These are phyloP conservation scores for Chaetops frenatus DNA, from an alignment of 2,113 vertebrate species.

Conservation along the genomic window DNA sequence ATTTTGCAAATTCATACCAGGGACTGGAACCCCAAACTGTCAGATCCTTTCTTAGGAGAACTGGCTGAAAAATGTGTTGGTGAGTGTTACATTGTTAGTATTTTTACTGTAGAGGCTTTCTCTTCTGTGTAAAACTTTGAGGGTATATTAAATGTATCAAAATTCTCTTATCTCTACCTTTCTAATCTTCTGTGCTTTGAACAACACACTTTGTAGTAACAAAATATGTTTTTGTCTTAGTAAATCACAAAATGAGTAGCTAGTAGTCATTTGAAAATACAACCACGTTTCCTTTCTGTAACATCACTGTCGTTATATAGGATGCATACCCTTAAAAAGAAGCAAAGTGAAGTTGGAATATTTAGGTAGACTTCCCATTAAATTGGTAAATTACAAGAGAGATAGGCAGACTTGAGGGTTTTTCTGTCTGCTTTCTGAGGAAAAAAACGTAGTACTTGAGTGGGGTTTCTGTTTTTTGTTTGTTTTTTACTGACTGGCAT, in stretches of 20 bases:
- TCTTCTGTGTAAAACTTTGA: not conserved
- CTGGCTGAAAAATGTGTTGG: conserved; percentile 98
- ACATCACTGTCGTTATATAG: not conserved
- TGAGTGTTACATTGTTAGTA: conserved; percentile 70
- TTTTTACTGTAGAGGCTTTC: not conserved
- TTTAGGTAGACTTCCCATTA: not conserved
- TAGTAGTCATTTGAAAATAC: not conserved
- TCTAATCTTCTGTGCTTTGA: not conserved
- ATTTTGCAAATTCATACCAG: conserved; percentile 97
- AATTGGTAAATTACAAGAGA: not conserved
- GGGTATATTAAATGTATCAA: not conserved
- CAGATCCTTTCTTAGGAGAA: conserved; percentile 91
- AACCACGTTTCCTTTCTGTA: not conserved
- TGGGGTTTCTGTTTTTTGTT: not conserved
- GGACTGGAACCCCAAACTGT: conserved; percentile 94
- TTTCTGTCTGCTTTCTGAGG: not conserved
- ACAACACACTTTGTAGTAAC: not conserved
- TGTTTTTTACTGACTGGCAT: conserved; percentile 4
- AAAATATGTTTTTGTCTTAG: not conserved
- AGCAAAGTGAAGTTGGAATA: not conserved
- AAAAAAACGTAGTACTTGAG: not conserved
- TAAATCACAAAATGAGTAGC: not conserved
- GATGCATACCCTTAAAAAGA: not conserved
- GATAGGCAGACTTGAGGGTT: not conserved
- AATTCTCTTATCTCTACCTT: not conserved